phyloP scores from a whole-genome alignment of 2,888 invertebrate genomes.

The Agrochola circellaris region DNA sequence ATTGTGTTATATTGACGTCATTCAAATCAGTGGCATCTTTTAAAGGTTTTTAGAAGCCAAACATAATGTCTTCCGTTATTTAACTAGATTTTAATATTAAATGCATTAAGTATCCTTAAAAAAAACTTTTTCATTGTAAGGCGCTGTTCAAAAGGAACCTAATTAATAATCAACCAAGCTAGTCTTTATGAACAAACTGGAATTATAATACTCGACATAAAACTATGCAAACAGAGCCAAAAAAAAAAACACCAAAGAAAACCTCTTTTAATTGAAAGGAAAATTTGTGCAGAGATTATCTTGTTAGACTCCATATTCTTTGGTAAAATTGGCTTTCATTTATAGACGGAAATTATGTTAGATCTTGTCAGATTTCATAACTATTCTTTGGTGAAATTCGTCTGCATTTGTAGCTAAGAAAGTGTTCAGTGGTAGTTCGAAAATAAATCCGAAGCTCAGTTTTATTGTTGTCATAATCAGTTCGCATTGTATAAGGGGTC shows the following conservation, averaged over 20 bases:
- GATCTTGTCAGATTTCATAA: neutral
- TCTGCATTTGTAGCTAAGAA: neutral
- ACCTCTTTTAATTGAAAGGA: neutral
- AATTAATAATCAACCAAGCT: slow-evolving; percentile 22
- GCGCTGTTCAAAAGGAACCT: neutral
- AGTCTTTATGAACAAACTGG: neutral
- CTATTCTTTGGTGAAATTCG: neutral
- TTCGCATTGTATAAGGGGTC: neutral
- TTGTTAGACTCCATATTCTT: neutral
- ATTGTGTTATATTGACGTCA: neutral
- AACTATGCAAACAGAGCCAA: neutral
- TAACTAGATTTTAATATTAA: neutral
- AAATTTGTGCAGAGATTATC: neutral
- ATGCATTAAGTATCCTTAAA: too few species aligned
- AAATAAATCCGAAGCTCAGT: neutral
- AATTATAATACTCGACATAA: neutral
- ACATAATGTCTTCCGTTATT: neutral
- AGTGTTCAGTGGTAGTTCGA: neutral
- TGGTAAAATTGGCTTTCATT: neutral
- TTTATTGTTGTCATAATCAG: neutral
- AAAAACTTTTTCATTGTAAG: neutral
- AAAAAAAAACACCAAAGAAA: neutral
- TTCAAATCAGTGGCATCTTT: neutral
- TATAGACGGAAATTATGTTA: neutral
- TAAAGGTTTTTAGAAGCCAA: neutral